Percentiles rank a stretch among this genome's conserved stretches.
phyloP scores from a whole-genome alignment of 2,888 invertebrate genomes.

The Amphipyra tragopoginis region DNA sequence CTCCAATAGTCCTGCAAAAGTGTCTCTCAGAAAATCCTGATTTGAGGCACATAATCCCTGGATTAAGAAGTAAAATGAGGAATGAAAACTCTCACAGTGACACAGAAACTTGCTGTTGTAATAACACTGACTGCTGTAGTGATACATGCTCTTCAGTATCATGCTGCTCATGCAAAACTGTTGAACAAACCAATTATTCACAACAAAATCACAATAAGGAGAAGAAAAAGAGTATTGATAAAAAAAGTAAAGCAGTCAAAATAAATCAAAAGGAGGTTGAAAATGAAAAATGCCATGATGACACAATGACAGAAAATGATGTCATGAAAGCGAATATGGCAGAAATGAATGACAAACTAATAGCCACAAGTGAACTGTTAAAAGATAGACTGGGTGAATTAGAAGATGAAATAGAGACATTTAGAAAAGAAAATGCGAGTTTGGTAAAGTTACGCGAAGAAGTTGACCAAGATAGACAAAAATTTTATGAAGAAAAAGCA shows the following conservation, averaged over 20 bases:
- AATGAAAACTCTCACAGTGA: slow-evolving; percentile 72
- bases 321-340: slow-evolving; percentile 78
- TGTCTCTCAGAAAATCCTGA: slow-evolving; percentile 79
- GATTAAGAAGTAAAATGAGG: slow-evolving; percentile 61
- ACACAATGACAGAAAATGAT: slow-evolving; percentile 73
- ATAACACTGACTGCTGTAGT: slow-evolving; percentile 77
- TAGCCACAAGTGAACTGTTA: slow-evolving; percentile 90
- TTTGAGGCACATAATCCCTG: slow-evolving; percentile 77
- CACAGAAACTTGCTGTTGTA: slow-evolving; percentile 73
- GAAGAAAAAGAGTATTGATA: slow-evolving; percentile 41
- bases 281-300: slow-evolving; percentile 65
- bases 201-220: slow-evolving; percentile 48
- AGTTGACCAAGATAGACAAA: slow-evolving; percentile 91
- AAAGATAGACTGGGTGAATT: slow-evolving; percentile 91
- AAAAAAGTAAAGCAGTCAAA: slow-evolving; percentile 54
- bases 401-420: slow-evolving; percentile 90
- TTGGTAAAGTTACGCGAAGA: slow-evolving; percentile 89
- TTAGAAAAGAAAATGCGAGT: slow-evolving; percentile 87
- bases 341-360: slow-evolving; percentile 84
- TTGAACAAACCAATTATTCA: slow-evolving; percentile 62
- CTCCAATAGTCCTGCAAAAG: slow-evolving; percentile 81
- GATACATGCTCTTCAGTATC: slow-evolving; percentile 76
- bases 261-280: slow-evolving; percentile 64
- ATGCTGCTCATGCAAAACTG: slow-evolving; percentile 83
- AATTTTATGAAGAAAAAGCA: slow-evolving; percentile 91